A percentile compares a stretch with the other conserved stretches of the same genome.
Evolutionary conservation across 2,888 invertebrate species (phyloP).

Genomic region (Altica lythri): DNA sequence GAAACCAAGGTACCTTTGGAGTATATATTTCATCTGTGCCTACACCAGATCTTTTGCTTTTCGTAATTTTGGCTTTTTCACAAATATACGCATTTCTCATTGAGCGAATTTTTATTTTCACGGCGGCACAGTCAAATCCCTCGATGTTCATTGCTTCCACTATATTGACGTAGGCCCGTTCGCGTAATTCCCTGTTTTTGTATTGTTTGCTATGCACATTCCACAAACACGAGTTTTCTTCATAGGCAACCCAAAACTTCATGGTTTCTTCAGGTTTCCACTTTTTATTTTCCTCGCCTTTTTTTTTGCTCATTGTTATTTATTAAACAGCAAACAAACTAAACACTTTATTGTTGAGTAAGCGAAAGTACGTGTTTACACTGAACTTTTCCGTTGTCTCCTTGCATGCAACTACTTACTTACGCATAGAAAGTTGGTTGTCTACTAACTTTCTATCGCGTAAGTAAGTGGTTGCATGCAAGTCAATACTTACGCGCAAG

Average conservation of each 20-base stretch:
- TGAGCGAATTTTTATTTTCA: conserved; percentile 32
- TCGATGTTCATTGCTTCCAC: conserved; percentile 9
- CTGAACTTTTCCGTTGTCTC: no score
- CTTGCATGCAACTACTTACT: no score
- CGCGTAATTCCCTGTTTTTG: conserved; percentile 5
- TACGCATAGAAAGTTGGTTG: no score
- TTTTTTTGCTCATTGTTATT: no score
- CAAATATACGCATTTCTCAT: conserved; percentile 46
- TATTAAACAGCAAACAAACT: no score
- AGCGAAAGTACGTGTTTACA: no score
- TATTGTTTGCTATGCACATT: neutral
- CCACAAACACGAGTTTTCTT: neutral
- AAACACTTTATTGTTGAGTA: no score
- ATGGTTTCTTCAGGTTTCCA: neutral
- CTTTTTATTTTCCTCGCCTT: neutral
- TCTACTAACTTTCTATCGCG: no score
- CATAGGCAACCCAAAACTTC: neutral
- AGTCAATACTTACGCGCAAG: no score
- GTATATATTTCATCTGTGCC: conserved; percentile 43
- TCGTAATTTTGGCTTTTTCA: conserved; percentile 45
- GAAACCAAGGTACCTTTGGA: conserved; percentile 49
- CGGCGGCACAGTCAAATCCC: conserved; percentile 18
- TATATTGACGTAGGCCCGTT: neutral
- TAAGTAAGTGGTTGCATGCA: no score
- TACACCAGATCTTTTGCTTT: conserved; percentile 45